Evolutionary conservation across 2,113 vertebrate species (phyloP), one percentile per base, ranked within the genome.

Genomic region (Grammomys dolichurus): DNA sequence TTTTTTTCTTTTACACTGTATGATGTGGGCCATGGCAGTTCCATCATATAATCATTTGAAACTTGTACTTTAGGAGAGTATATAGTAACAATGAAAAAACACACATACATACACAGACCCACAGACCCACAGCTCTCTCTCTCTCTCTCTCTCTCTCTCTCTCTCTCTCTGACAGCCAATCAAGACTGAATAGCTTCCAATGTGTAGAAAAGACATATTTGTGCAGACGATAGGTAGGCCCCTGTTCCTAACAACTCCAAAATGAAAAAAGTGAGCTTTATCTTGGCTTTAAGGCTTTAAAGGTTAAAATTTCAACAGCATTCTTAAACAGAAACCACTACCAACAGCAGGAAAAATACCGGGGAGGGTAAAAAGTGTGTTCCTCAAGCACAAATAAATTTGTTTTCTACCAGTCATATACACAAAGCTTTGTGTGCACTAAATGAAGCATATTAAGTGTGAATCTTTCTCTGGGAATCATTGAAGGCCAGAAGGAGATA

Each of bases 301-400:
- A 93, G 92, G 56, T 87, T 92, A 89, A 94, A 97, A 97, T 96
- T 97, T 96, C 97, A 98, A 98, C 95, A 93, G 91, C 96, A 92
- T 98, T 97, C 96, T 76, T 96, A 96, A 96, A 97, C 97, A 98
- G 95, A 95, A 92, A 63, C 96, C 73, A 94, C 76, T 95, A 94
- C 96, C 97, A 97, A 97, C 46, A 54, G 20, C 65, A 70, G 54
- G 28, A 67, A 97, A 97, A 97, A 93, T 91, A 94, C 43, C 31
- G 87, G 93, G 94, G 89, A 95, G 58, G 95, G 96, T 93, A 96
- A 97, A 97, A 92, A 80, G 84, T 97, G 97, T 95, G 78, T 81
- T 98, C 97, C 96, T 98, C 96, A 97, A 98, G 97, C 87, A 93
- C 94, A 98, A 98, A 98, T 95, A 97, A 96, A 97, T 98, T 98